Conservation (phyloP, 2,888 invertebrate genomes). For the Amiota communis region DNA sequence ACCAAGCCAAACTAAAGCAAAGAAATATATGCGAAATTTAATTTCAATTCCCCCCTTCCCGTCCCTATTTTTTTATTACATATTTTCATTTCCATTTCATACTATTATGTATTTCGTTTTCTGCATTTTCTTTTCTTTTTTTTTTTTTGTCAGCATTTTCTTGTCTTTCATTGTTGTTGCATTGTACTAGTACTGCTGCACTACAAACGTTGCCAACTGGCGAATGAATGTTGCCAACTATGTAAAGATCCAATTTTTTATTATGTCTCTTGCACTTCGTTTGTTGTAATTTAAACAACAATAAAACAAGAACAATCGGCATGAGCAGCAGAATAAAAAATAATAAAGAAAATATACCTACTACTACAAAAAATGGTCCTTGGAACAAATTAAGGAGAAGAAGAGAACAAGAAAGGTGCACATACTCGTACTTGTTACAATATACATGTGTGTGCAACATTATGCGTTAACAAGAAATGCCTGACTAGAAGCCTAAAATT, state of each 20-base stretch:
- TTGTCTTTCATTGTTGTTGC: conserved; percentile 39
- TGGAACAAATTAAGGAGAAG: conserved; percentile 49
- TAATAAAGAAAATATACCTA: conserved; percentile 16
- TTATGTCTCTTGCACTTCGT: conserved; percentile 1
- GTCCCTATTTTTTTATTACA: too few species aligned
- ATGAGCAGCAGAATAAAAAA: not conserved
- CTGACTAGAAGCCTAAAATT: too few species aligned
- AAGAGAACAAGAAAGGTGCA: too few species aligned
- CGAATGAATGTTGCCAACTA: conserved; percentile 54
- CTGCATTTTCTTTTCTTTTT: conserved; percentile 25
- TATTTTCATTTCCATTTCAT: conserved; percentile 25
- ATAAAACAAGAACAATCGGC: not conserved
- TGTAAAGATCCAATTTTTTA: conserved; percentile 53
- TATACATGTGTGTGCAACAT: too few species aligned
- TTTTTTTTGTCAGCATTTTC: conserved; percentile 31
- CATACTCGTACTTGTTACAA: too few species aligned
- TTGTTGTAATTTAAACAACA: conserved; percentile 22
- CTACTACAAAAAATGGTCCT: not conserved
- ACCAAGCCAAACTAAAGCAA: conserved; percentile 45
- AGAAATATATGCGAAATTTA: conserved; percentile 61
- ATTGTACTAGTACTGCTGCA: conserved; percentile 40
- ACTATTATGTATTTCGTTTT: conserved; percentile 16
- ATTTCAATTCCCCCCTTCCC: conserved; percentile 60
- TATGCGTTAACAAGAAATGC: too few species aligned
- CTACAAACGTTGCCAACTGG: conserved; percentile 63